Percentiles rank a stretch among this genome's conserved stretches.
These are phyloP conservation scores for Nerophis ophidion DNA, from an alignment of 2,113 vertebrate genomes.

Conservation along the genomic window DNA sequence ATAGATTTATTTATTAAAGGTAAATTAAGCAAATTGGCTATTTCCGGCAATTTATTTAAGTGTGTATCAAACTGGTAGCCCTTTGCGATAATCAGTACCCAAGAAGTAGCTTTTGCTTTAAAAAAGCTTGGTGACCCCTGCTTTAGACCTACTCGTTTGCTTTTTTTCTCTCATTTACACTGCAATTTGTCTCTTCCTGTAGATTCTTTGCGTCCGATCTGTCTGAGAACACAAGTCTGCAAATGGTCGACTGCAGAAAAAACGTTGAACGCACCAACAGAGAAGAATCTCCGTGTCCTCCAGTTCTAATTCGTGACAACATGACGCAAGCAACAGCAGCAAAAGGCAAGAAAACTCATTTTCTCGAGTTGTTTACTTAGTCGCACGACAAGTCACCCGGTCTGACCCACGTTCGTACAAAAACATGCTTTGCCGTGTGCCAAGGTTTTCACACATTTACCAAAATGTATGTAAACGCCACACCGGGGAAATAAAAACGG, in stretches of 20 bases:
- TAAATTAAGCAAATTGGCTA: too few species aligned
- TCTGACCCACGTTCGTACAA: conserved; percentile 41
- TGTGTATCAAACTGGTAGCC: too few species aligned
- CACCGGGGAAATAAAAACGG: not conserved
- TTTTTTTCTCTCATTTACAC: conserved; percentile 17
- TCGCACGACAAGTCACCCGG: conserved; percentile 14
- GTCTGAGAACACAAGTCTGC: conserved; percentile 30
- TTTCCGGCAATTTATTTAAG: too few species aligned
- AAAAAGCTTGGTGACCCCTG: too few species aligned
- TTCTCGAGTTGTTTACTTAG: conserved; percentile 35
- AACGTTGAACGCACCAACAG: conserved; percentile 28
- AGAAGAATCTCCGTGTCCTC: conserved; percentile 36
- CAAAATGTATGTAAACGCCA: not conserved
- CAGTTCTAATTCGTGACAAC: conserved; percentile 41
- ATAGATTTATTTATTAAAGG: too few species aligned
- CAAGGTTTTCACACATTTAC: conserved; percentile 38
- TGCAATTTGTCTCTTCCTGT: conserved; percentile 12
- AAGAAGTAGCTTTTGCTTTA: too few species aligned
- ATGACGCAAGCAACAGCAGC: conserved; percentile 38
- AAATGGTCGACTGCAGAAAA: conserved; percentile 31
- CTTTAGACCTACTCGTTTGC: not conserved
- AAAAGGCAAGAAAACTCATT: conserved; percentile 48
- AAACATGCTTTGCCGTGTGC: conserved; percentile 55
- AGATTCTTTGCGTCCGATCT: conserved; percentile 51
- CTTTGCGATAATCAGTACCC: too few species aligned